Base-by-base conservation (phyloP, 1,140 invertebrate genomes). In the Drosophila rufa region DNA sequence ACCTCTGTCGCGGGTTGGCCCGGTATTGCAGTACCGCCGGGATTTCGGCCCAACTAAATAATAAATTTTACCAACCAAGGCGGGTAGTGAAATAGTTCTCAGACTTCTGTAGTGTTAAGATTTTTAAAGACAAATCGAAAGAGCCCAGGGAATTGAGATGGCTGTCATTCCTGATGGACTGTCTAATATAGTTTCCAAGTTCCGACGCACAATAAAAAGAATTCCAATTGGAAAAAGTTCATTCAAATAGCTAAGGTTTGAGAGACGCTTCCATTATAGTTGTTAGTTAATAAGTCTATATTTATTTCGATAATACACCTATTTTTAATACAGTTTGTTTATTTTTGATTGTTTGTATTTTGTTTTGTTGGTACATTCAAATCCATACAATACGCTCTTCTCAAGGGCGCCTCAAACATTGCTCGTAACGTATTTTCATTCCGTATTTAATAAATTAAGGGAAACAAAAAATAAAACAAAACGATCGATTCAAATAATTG, bases 21-120 rank as follows among this genome's bases (percentile, higher is more conserved):
- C 70, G 77, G 79, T 86, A 94, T 93, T 95, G 95, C 95, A 95
- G 95, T 94, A 93, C 94, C 93, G 91, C 81, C 81, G 81, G 70
- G 79, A 80, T 64, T 77, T 80, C 71, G 53, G 77, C 70, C 78
- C 78, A 80, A 50, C 57, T 80, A 14, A 80, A 15, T 11, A 68
- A 80, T 80, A 68, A 53, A 80, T 80, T 33, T 22, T 22, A 19
- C 1, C 0, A 19, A 19, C 19, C 19, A 19, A 22, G 19, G 19
- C 19, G 19, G 19, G 19, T 22, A 22, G 19, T 22, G 19, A 2
- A 2, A 22, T 22, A 22, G 19, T 22, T 22, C 19, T 22, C 0
- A 22, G 19, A 22, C 19, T 22, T 22, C 19, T 2, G 19, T 22
- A 22, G 22, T 25, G 1, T 25, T 4, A 3, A 2, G 22, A 25